Conservation (phyloP, 1,140 invertebrate species). For the Lordiphosa clarofinis region DNA sequence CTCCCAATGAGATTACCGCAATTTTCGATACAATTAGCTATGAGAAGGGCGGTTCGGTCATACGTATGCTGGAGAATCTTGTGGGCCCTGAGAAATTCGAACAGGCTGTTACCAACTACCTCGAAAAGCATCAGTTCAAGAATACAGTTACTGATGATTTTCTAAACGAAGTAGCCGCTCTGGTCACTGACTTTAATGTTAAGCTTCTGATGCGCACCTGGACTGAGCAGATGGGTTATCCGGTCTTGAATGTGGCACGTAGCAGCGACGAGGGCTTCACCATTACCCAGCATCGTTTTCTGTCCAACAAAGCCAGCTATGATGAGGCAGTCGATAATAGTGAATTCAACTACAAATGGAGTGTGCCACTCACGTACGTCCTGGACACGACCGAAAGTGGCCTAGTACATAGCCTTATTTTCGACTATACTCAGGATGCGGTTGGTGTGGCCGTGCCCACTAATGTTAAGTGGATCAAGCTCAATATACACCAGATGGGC, state of each 20-base stretch:
- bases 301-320: conserved; percentile 83
- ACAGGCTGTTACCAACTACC: conserved; percentile 86
- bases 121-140: conserved; percentile 85
- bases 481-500: conserved; percentile 91
- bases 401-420: conserved; percentile 60
- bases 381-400: conserved; percentile 80
- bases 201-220: conserved; percentile 93
- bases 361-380: conserved; percentile 87
- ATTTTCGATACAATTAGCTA: conserved; percentile 97
- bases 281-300: conserved; percentile 87
- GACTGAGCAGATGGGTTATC: conserved; percentile 95
- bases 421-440: conserved; percentile 19
- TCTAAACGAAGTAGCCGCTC: conserved; percentile 83
- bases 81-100: conserved; percentile 89
- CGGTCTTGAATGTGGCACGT: conserved; percentile 85
- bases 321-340: conserved; percentile 81
- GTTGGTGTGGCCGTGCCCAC: conserved; percentile 6
- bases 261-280: conserved; percentile 79
- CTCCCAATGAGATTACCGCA: conserved; percentile 93
- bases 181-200: conserved; percentile 80
- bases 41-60: conserved; percentile 93
- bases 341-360: conserved; percentile 87
- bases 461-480: conserved; percentile 87
- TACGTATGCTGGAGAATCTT: conserved; percentile 94
- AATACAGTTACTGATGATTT: conserved; percentile 92